Conservation (phyloP, 2,797 vertebrate genomes). For the Tapirus indicus region DNA sequence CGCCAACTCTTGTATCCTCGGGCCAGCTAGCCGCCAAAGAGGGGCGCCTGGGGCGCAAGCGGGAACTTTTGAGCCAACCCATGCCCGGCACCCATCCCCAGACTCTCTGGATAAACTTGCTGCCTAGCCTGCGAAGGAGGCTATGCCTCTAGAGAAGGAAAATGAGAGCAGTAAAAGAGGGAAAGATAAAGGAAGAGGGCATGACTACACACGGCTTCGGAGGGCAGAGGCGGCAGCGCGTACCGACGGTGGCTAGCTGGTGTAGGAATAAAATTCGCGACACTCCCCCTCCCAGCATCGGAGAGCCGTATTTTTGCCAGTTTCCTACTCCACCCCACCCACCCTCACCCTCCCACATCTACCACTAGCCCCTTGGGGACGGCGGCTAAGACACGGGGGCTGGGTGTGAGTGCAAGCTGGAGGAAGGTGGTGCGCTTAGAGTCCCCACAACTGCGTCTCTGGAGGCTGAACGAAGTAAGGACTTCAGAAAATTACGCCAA, state of each 20-base stretch:
- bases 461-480: not conserved
- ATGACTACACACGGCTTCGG: not conserved
- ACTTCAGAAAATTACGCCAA: not conserved
- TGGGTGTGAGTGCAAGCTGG: not conserved
- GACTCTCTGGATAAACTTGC: not conserved
- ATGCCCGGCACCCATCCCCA: not conserved
- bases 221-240: not conserved
- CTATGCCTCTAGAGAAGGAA: not conserved
- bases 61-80: slow-evolving; percentile 68
- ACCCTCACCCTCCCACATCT: not conserved
- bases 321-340: not conserved
- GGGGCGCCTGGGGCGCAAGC: not conserved
- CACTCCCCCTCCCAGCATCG: not conserved
- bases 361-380: not conserved
- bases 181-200: too few species aligned
- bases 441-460: not conserved
- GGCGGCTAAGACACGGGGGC: not conserved
- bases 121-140: not conserved
- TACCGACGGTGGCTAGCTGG: too few species aligned
- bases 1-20: not conserved
- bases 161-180: too few species aligned
- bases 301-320: not conserved
- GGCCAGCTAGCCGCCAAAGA: not conserved
- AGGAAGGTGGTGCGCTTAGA: not conserved
- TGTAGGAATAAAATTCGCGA: not conserved